Base-by-base conservation (phyloP, 2,797 vertebrate genomes). In the Artibeus jamaicensis region DNA sequence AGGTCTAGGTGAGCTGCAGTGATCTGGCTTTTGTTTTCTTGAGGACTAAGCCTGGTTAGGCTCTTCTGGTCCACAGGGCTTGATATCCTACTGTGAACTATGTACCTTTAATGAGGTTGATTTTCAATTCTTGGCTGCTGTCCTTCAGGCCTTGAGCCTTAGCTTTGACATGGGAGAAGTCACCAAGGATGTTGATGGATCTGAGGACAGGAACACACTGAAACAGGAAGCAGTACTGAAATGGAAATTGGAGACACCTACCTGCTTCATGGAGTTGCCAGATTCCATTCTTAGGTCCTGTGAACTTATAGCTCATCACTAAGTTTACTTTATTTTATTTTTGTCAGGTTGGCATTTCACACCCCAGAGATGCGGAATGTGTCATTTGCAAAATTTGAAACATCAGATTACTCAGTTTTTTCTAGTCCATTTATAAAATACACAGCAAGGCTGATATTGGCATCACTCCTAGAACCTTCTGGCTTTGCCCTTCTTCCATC, bases 281-380 rank as follows among this genome's bases (percentile, higher is more conserved):
- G 79, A 68, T 86, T 74, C 4, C 34, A 68, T 89, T 96, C 65
- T 67, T 86, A 91, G 90, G 55, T 32, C 50, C 57, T 81, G 55
- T 70, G 96, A 92, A 86, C 85, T 86, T 86, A 77, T 34, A 87
- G 65, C n/a, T 93, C 48, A 32, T 90, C 82, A 62, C 81, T 93
- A 92, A 95, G 85, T 96, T 81, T 94, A 93, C 74, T 96, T 96
- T 76, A 92, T 73, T 97, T 97, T 97, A 97, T 97, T 97, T 97
- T 97, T 97, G 84, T 96, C 97, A 93, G 83, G 74, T 95, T 97
- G 97, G 94, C 97, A 98, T 98, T 97, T 98, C 96, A 95, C 94
- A 97, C 74, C 70, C 95, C 86, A 81, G 95, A 95, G 95, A 96
- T 96, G 94, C 93, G 94, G 89, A 95, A 65, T 96, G 96, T 97